Evolutionary conservation across 2,888 invertebrate species (phyloP), one percentile per base, ranked within the genome.

Genomic region (Oeneis ivallda): DNA sequence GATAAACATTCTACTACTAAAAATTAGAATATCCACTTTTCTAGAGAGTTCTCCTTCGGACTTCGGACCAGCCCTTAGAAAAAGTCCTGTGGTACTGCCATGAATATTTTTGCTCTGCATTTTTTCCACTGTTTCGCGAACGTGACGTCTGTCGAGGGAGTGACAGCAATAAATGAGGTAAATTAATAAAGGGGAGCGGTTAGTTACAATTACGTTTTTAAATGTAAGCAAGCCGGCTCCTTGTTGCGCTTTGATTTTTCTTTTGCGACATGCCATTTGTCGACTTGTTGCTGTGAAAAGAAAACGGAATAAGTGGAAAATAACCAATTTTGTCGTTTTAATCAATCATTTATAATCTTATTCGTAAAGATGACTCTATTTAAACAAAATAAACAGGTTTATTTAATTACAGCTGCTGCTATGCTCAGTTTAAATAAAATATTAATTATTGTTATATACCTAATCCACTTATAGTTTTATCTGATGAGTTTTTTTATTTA

Each of bases 181-280:
- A 90, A 91, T 91, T 90, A 91, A 91, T 92, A 90, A 89, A 81
- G 84, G 83, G 86, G 89, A 81, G 83, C 83, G 91, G 91, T 92
- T 92, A 89, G 89, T 90, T 89, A 91, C 91, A 92, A 92, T 92
- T 91, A 92, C 86, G 83, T 84, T 89, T 92, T 91, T 89, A 88
- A 90, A 90, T 89, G 89, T 87, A 89, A 90, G 87, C 89, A 87
- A 90, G 84, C 83, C 78, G 82, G 85, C 72, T 85, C 80, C 82
- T 86, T 87, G 87, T 87, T 83, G 81, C 79, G 74, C 80, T 87
- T 88, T 89, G 89, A 89, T 90, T 92, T 92, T 88, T 87, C 86
- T 87, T 87, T 82, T 79, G 85, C 86, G 89, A 88, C 90, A 89
- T 76, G 85, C 87, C 84, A 88, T 91, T 91, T 89, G 85, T 89